Percentiles rank a stretch among this genome's conserved stretches.
phyloP scores from a whole-genome alignment of 2,797 vertebrate genomes.

The Acanthurus leucopareius region DNA sequence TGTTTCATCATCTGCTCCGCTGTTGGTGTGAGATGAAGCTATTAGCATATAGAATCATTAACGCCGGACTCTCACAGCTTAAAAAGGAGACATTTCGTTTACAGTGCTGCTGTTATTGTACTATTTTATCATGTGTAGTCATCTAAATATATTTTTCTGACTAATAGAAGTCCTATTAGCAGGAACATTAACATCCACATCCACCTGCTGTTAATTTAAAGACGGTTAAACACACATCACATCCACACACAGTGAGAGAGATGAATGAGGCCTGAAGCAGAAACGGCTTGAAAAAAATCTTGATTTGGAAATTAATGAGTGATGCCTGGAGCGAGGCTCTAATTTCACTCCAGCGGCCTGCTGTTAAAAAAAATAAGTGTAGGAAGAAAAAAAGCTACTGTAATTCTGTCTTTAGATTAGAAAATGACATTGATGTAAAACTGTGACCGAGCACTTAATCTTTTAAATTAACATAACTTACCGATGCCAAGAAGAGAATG shows the following conservation, averaged over 20 bases:
- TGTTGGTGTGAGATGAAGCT: conserved; percentile 33
- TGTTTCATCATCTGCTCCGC: conserved; percentile 63
- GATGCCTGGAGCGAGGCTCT: conserved; percentile 14
- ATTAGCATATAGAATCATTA: conserved; percentile 40
- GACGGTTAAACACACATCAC: background rate
- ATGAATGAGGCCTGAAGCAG: background rate
- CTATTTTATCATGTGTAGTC: background rate
- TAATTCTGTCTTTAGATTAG: conserved; percentile 23
- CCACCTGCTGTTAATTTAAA: background rate
- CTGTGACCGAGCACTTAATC: conserved; percentile 36
- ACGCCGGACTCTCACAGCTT: background rate
- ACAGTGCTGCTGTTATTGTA: background rate
- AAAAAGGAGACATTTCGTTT: background rate
- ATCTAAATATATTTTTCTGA: background rate
- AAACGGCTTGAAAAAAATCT: background rate
- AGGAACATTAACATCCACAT: background rate
- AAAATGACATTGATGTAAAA: conserved; percentile 18
- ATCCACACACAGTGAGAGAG: background rate
- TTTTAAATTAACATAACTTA: conserved; percentile 4
- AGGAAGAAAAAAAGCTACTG: conserved; percentile 13
- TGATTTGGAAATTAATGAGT: conserved; percentile 14
- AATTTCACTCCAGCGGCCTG: conserved; percentile 28
- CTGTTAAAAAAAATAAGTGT: conserved; percentile 4
- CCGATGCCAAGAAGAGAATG: background rate
- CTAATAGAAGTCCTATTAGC: no score